Evolutionary conservation across 1,140 invertebrate genomes (phyloP).

Genomic region (Psilanteris sp.): DNA sequence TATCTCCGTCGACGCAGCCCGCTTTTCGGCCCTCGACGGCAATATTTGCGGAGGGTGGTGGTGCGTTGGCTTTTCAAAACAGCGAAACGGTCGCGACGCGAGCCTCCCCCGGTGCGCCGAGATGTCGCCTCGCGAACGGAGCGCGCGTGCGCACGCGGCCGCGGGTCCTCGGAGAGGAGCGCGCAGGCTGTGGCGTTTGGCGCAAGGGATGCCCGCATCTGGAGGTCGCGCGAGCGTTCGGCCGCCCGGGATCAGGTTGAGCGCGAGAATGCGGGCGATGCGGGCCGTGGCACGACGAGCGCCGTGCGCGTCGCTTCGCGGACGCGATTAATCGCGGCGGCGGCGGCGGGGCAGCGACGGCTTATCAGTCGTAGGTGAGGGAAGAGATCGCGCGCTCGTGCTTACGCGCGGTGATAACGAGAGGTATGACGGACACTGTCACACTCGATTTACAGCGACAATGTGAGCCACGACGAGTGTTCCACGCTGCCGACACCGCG

Average conservation of each 20-base stretch:
- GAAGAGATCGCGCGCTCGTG: slow-evolving; percentile 49
- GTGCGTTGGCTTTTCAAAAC: too few relatives aligned
- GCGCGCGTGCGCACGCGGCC: too few relatives aligned
- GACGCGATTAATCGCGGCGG: slow-evolving; percentile 7
- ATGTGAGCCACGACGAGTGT: slow-evolving; percentile 44
- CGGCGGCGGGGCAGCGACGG: slow-evolving; percentile 11
- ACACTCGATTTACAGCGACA: slow-evolving; percentile 45
- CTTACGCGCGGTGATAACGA: slow-evolving; percentile 47
- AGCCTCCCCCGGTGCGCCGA: too few relatives aligned
- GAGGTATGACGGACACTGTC: slow-evolving; percentile 59
- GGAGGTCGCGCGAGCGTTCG: slow-evolving; percentile 24
- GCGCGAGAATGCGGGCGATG: slow-evolving; percentile 25
- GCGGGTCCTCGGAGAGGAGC: too few relatives aligned
- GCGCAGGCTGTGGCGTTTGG: too few relatives aligned
- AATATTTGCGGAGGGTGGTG: too few relatives aligned
- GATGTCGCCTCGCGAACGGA: too few relatives aligned
- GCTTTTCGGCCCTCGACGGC: too few relatives aligned
- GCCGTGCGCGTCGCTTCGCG: not conserved
- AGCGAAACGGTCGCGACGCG: too few relatives aligned
- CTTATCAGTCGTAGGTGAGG: slow-evolving; percentile 44
- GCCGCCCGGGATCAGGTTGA: slow-evolving; percentile 19
- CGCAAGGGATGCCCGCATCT: too few relatives aligned
- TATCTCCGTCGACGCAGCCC: too few relatives aligned
- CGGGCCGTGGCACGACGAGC: too few relatives aligned
- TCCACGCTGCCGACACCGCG: slow-evolving; percentile 14